Percentiles rank a stretch among this genome's conserved stretches.
Evolutionary conservation across 2,888 invertebrate genomes (phyloP).

Genomic region (Desoria tigrina): DNA sequence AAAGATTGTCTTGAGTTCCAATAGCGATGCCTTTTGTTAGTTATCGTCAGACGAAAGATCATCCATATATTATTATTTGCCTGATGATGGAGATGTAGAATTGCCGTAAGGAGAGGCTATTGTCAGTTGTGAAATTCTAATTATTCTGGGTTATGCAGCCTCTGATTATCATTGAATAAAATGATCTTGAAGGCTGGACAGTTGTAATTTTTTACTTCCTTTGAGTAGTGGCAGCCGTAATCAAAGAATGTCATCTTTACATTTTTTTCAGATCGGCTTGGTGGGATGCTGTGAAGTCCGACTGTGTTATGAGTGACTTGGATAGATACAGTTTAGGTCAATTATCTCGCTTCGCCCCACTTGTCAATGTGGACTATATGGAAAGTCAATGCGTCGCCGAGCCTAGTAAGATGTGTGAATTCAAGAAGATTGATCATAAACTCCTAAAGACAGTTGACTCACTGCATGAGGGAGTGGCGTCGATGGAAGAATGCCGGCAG

Average conservation of each 20-base stretch:
- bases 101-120: too few species aligned
- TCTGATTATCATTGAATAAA: too few species aligned
- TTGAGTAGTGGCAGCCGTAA: constrained; percentile 8
- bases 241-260: constrained; percentile 3
- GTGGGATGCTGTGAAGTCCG: constrained; percentile 55
- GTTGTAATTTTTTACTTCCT: not conserved
- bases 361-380: constrained; percentile 56
- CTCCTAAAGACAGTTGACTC: constrained; percentile 57
- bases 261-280: constrained; percentile 56
- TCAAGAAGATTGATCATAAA: constrained; percentile 55
- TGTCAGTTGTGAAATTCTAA: too few species aligned
- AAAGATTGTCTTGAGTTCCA: too few species aligned
- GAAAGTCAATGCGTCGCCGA: constrained; percentile 59
- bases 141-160: too few species aligned
- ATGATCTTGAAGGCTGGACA: too few species aligned
- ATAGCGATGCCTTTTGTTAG: too few species aligned
- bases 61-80: too few species aligned
- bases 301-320: constrained; percentile 57
- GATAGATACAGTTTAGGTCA: constrained; percentile 56
- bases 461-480: constrained; percentile 56
- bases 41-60: too few species aligned
- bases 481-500: constrained; percentile 56
- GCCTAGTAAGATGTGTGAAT: constrained; percentile 57
- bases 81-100: too few species aligned
- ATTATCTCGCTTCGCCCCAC: constrained; percentile 46